A percentile compares a stretch with the other conserved stretches of the same genome.
phyloP scores from a whole-genome alignment of 2,113 vertebrate species.

The Gorsachius goisagi region DNA sequence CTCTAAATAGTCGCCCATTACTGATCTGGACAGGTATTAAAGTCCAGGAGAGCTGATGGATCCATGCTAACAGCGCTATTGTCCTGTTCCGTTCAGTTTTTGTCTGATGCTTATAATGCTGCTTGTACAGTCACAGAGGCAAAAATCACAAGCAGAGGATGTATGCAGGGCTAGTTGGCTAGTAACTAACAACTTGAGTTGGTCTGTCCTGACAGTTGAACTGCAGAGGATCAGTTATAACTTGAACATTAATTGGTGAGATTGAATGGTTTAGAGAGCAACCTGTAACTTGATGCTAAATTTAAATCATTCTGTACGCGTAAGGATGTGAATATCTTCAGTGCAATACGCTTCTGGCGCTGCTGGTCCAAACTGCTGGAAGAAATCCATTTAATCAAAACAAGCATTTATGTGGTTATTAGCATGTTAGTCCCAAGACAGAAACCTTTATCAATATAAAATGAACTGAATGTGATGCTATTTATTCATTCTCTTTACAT shows the following conservation, averaged over 20 bases:
- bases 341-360: background rate
- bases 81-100: background rate
- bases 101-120: background rate
- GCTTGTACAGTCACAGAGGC: background rate
- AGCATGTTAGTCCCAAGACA: background rate
- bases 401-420: background rate
- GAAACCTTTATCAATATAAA: slow-evolving; percentile 13
- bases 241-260: background rate
- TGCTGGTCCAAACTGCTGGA: background rate
- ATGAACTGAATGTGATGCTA: background rate
- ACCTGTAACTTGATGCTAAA: background rate
- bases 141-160: background rate
- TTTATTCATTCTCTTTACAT: background rate
- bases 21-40: background rate
- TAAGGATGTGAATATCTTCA: background rate
- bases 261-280: background rate
- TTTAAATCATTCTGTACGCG: background rate
- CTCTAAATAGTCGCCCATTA: background rate
- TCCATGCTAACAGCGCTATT: background rate
- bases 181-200: background rate
- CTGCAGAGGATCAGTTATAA: background rate
- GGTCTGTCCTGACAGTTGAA: background rate
- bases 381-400: slow-evolving; percentile 21
- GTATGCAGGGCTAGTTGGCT: background rate
- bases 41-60: background rate